A percentile compares a stretch with the other conserved stretches of the same genome.
These are phyloP conservation scores for Drosophila borborema DNA, from an alignment of 2,888 invertebrate species.

Conservation along the genomic window DNA sequence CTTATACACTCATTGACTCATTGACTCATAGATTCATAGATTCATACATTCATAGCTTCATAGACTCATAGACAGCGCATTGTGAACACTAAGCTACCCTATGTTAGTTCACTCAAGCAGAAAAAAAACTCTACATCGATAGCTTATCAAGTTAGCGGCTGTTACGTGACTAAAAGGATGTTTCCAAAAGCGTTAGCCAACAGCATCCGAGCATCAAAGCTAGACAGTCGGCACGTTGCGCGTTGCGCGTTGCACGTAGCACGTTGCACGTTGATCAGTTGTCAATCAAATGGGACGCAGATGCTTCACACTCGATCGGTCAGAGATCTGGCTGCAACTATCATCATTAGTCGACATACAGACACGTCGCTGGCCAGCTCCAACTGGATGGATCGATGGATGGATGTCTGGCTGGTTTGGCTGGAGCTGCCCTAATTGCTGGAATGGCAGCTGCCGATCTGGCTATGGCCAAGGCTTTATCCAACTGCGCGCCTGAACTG, in stretches of 20 bases:
- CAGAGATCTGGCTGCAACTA: constrained; percentile 44
- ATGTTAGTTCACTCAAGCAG: background rate
- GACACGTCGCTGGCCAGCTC: constrained; percentile 68
- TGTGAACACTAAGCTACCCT: background rate
- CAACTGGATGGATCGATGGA: constrained; percentile 30
- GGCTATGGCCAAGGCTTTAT: constrained; percentile 20
- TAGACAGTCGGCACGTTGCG: constrained; percentile 24
- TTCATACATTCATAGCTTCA: background rate
- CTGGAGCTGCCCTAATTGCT: constrained; percentile 65
- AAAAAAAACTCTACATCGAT: constrained; percentile 21
- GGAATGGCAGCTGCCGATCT: constrained; percentile 67
- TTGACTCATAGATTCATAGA: background rate
- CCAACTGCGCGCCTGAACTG: constrained; percentile 70
- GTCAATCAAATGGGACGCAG: constrained; percentile 79
- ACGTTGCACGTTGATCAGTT: constrained; percentile 71
- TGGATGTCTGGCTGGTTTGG: constrained; percentile 9
- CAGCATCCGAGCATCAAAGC: constrained; percentile 18
- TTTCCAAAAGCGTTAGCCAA: constrained; percentile 44
- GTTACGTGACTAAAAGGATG: constrained; percentile 47
- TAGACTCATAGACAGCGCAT: background rate
- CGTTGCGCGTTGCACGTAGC: constrained; percentile 17
- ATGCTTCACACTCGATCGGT: constrained; percentile 77
- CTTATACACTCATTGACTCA: background rate
- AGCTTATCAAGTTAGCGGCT: constrained; percentile 44
- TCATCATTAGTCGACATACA: constrained; percentile 78